Conservation (phyloP, 2,113 vertebrate genomes). For the Rhabdomys dilectus region DNA sequence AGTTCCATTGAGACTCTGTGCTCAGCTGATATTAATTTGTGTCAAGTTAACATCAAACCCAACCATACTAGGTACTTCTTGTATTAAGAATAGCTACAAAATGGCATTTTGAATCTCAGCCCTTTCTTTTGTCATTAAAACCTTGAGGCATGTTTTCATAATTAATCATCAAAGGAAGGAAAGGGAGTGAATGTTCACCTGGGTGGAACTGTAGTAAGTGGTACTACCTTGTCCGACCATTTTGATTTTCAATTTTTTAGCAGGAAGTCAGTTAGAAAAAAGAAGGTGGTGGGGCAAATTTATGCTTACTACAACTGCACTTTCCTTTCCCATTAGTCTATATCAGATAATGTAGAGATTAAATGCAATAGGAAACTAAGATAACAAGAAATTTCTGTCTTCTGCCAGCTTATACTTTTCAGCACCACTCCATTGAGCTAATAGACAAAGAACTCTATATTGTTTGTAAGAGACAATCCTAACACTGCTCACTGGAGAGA, state of each 20-base stretch:
- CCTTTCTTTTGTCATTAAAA: not conserved
- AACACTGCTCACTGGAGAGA: not conserved
- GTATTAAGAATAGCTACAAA: not conserved
- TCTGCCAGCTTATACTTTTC: not conserved
- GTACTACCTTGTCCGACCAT: not conserved
- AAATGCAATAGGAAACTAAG: not conserved
- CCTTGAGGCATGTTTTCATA: not conserved
- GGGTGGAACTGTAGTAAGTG: not conserved
- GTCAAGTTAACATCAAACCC: not conserved
- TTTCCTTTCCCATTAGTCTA: not conserved
- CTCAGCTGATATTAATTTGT: not conserved
- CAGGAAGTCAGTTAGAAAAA: slow-evolving; percentile 8
- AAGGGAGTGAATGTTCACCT: not conserved
- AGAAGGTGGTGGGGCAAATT: not conserved
- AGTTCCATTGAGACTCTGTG: not conserved
- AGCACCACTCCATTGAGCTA: not conserved
- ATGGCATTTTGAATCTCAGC: not conserved
- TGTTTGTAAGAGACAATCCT: not conserved
- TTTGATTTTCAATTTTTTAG: slow-evolving; percentile 29
- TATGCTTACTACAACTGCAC: not conserved
- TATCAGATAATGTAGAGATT: not conserved
- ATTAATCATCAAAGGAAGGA: not conserved
- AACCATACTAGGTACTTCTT: not conserved
- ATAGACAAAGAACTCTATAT: not conserved
- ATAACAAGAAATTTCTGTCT: slow-evolving; percentile 9